Evolutionary conservation across 2,888 invertebrate species (phyloP).

Genomic region (Hyposoter dolosus): DNA sequence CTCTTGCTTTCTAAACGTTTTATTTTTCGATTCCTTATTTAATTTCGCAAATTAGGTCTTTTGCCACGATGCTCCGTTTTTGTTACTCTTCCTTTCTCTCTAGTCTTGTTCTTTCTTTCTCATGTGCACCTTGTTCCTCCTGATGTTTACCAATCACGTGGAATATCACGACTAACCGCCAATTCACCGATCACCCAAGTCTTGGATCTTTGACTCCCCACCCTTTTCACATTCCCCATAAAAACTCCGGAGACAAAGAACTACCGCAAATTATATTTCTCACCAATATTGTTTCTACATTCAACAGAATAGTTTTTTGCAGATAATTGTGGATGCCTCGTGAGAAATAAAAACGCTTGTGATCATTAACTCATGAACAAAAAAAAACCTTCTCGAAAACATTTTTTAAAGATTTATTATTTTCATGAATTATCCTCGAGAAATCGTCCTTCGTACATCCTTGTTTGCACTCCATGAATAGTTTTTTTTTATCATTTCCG

Average conservation of each 20-base stretch:
- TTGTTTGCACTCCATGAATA: not conserved
- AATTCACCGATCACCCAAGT: constrained; percentile 25
- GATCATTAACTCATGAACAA: not conserved
- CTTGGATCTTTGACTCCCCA: not conserved
- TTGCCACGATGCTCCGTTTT: not conserved
- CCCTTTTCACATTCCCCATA: not conserved
- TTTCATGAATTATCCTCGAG: constrained; percentile 1
- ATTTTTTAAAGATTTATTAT: not conserved
- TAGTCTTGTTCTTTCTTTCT: not conserved
- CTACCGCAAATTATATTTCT: not conserved
- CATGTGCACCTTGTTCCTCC: not conserved
- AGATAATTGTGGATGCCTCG: not conserved
- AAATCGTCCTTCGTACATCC: not conserved
- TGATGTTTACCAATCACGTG: constrained; percentile 16
- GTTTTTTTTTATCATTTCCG: not conserved
- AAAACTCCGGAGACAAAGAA: constrained; percentile 6
- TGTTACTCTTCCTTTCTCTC: not conserved
- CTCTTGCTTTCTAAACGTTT: constrained; percentile 1
- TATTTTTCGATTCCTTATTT: not conserved
- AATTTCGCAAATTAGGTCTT: constrained; percentile 11
- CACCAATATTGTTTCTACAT: not conserved
- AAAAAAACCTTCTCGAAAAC: not conserved
- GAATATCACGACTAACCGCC: constrained; percentile 26
- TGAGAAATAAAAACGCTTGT: not conserved
- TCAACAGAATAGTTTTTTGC: not conserved